These are phyloP conservation scores for Cyphomyrus plagiostoma DNA, from an alignment of 2,113 vertebrate genomes.

Conservation along the genomic window DNA sequence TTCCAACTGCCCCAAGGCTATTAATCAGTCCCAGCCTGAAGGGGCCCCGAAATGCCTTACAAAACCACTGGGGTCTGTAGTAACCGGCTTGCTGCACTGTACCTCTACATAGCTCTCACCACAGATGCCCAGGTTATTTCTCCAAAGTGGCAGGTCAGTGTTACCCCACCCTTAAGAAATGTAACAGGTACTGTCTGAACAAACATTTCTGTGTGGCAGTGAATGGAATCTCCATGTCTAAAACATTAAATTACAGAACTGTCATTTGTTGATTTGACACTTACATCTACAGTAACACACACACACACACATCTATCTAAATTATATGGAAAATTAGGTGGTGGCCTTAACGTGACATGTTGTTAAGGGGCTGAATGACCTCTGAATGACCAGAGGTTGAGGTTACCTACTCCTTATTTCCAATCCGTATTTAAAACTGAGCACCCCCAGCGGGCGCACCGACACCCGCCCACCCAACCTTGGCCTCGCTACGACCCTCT, in stretches of 20 bases:
- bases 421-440: not conserved
- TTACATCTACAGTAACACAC: not conserved
- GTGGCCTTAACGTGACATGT: not conserved
- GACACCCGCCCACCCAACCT: not conserved
- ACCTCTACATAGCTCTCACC: not conserved
- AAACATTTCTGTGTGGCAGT: not conserved
- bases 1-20: not conserved
- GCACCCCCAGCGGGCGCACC: not conserved
- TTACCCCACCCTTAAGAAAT: not conserved
- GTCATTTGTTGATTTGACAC: not conserved
- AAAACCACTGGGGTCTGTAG: conserved; percentile 24
- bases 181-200: not conserved
- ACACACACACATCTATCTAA: not conserved
- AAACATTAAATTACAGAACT: not conserved
- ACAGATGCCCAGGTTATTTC: not conserved
- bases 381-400: not conserved
- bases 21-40: conserved; percentile 1
- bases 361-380: not conserved
- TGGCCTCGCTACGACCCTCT: not conserved
- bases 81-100: not conserved
- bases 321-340: not conserved
- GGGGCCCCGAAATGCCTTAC: not conserved
- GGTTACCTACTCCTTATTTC: not conserved
- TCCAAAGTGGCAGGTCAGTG: not conserved
- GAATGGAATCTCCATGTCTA: not conserved